A percentile compares a stretch with the other conserved stretches of the same genome.
Conservation (phyloP, 2,797 vertebrate species). For the Xenops minutus region DNA sequence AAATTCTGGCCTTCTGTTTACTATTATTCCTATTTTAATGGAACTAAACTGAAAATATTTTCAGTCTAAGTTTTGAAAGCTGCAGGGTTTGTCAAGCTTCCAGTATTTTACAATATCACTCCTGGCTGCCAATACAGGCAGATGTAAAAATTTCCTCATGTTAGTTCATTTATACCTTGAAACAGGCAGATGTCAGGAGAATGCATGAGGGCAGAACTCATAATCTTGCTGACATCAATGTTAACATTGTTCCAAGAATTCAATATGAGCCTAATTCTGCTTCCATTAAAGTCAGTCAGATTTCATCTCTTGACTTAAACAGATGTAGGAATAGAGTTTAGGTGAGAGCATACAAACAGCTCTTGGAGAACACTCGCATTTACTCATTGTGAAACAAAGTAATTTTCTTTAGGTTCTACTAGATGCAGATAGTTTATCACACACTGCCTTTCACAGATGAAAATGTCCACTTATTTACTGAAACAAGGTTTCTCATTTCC, state of each 20-base stretch:
- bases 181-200: conserved; percentile 22
- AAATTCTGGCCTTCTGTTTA: not conserved
- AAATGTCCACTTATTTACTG: not conserved
- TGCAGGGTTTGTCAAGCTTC: conserved; percentile 37
- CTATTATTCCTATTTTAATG: not conserved
- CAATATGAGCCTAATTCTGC: conserved; percentile 30
- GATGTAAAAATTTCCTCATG: conserved; percentile 29
- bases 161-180: conserved; percentile 46
- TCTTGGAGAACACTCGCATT: not conserved
- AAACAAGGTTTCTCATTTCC: not conserved
- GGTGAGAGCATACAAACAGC: not conserved
- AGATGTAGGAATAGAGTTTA: not conserved
- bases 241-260: conserved; percentile 32
- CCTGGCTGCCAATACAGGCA: conserved; percentile 14
- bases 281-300: conserved; percentile 32
- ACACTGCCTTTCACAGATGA: not conserved
- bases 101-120: not conserved
- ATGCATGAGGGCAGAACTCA: conserved; percentile 25
- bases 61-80: conserved; percentile 18
- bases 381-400: not conserved
- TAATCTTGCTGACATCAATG: conserved; percentile 25
- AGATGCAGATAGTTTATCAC: not conserved
- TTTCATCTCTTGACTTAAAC: conserved; percentile 30
- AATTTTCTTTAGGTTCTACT: not conserved
- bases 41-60: conserved; percentile 9